Conservation (phyloP, 2,797 vertebrate genomes). For the Falco concolor region DNA sequence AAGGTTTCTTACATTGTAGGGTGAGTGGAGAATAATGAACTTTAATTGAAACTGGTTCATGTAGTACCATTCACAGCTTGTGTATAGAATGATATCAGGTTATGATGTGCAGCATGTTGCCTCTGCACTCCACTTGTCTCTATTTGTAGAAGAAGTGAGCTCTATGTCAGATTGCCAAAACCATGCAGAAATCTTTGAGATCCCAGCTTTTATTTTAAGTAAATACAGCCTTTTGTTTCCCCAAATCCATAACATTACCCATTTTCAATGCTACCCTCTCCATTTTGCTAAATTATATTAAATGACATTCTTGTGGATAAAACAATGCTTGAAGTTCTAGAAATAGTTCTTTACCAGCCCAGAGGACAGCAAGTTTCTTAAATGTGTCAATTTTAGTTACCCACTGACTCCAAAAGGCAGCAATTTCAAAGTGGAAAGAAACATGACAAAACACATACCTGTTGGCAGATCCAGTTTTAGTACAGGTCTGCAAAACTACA, state of each 20-base stretch:
- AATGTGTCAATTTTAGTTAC: neutral
- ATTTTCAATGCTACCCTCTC: neutral
- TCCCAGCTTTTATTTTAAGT: rapidly evolving
- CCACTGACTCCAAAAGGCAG: neutral
- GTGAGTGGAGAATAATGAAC: neutral
- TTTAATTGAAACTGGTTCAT: neutral
- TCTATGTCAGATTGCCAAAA: neutral
- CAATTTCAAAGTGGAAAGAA: neutral
- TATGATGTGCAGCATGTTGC: neutral
- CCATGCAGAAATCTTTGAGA: neutral
- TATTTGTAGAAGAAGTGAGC: neutral
- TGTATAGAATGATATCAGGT: neutral
- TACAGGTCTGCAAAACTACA: neutral
- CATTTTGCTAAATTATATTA: neutral
- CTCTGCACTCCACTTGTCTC: neutral
- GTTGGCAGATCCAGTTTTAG: neutral
- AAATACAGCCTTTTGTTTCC: neutral
- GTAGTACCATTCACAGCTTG: neutral
- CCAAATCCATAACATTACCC: neutral
- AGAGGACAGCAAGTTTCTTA: neutral
- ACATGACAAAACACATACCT: rapidly evolving
- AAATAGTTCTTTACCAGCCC: neutral
- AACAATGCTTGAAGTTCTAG: neutral
- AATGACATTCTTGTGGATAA: neutral
- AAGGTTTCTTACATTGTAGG: neutral